phyloP scores from a whole-genome alignment of 2,888 invertebrate genomes.

The Clunio marinus region DNA sequence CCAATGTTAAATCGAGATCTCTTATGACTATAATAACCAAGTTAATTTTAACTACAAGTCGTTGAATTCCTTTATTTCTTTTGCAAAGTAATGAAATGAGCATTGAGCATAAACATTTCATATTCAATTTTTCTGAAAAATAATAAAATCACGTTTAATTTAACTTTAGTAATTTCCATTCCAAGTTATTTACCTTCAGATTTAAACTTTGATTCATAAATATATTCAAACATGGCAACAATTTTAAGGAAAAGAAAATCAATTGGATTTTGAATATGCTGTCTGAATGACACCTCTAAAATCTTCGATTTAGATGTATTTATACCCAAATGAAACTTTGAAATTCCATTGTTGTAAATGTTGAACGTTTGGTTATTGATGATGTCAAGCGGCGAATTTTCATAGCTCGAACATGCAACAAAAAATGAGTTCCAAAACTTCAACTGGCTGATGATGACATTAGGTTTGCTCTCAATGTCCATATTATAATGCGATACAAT shows the following conservation, averaged over 20 bases:
- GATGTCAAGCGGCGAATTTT: background rate
- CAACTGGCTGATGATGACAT: background rate
- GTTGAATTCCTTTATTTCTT: background rate
- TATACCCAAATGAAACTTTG: too few relatives aligned
- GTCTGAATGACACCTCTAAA: too few relatives aligned
- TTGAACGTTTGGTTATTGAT: background rate
- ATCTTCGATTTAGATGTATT: too few relatives aligned
- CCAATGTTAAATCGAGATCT: background rate
- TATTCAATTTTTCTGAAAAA: background rate
- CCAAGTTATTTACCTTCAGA: background rate
- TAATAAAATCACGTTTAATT: background rate
- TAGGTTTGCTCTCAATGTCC: background rate
- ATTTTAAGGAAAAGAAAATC: slow-evolving; percentile 5
- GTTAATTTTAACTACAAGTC: background rate
- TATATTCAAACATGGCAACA: background rate
- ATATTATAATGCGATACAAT: background rate
- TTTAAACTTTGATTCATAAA: background rate
- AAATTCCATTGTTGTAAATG: too few relatives aligned
- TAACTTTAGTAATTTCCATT: background rate
- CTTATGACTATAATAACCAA: background rate
- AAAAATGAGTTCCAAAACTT: background rate
- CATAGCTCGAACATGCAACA: background rate
- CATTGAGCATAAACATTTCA: background rate
- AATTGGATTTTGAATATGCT: background rate
- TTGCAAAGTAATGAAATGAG: background rate